These are phyloP conservation scores for Gasterosteus nipponicus DNA, from an alignment of 2,113 vertebrate species.

Conservation along the genomic window DNA sequence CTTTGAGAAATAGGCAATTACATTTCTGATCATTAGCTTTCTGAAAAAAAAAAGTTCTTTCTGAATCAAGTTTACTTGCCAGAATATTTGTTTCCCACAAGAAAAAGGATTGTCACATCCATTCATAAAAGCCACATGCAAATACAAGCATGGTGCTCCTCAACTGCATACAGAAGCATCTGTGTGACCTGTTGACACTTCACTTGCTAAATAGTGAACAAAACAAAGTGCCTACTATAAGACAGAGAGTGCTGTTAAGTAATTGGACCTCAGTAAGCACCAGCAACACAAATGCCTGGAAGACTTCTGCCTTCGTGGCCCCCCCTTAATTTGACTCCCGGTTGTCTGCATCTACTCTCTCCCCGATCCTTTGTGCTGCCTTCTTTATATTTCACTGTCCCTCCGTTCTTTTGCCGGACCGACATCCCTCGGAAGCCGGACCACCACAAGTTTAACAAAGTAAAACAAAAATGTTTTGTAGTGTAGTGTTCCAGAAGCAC, in stretches of 20 bases:
- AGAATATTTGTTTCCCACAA: neutral
- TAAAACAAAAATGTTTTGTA: neutral
- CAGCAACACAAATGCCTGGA: neutral
- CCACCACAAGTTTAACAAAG: neutral
- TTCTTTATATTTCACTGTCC: constrained; percentile 1
- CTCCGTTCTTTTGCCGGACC: neutral
- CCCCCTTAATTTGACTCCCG: neutral
- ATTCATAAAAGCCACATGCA: neutral
- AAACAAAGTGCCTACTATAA: neutral
- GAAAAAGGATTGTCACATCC: neutral
- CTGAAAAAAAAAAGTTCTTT: neutral
- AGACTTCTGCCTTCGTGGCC: neutral
- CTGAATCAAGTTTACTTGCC: neutral
- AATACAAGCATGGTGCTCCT: neutral
- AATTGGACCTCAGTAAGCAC: neutral
- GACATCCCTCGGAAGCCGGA: constrained; percentile 1
- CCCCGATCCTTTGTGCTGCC: neutral
- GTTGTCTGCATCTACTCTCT: neutral
- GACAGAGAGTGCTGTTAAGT: neutral
- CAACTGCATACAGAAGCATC: neutral
- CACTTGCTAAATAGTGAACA: neutral
- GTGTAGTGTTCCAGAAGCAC: constrained; percentile 1
- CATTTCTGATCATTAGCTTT: neutral
- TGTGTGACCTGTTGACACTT: constrained; percentile 1
- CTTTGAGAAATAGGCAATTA: neutral